These are phyloP conservation scores for Dissostichus mawsoni DNA, from an alignment of 2,113 vertebrate genomes.

Conservation along the genomic window DNA sequence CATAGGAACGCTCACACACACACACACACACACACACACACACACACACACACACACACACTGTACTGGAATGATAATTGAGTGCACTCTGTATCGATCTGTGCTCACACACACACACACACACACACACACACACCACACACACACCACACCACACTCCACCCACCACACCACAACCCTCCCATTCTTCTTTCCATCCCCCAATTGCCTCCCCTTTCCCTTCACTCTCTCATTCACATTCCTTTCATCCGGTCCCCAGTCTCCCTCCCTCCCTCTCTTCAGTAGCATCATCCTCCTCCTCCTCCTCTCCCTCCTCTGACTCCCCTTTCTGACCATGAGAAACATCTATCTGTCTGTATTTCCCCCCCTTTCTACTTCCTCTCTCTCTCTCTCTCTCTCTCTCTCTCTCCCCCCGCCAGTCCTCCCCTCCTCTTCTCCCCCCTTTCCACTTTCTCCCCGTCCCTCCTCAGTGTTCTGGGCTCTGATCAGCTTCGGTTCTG, in stretches of 20 bases:
- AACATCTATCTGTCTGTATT: conserved; percentile 63
- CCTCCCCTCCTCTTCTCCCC: background rate
- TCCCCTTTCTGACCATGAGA: conserved; percentile 67
- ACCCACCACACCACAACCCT: conserved; percentile 25
- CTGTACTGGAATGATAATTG: conserved; percentile 77
- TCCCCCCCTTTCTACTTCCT: conserved; percentile 1
- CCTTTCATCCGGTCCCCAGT: conserved; percentile 60
- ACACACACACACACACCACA: conserved; percentile 30
- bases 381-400: conserved; percentile 15
- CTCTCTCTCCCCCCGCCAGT: conserved; percentile 33
- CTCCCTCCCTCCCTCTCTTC: conserved; percentile 47
- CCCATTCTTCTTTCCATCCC: conserved; percentile 62
- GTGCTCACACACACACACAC: conserved; percentile 11
- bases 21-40: background rate
- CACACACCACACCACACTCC: conserved; percentile 34
- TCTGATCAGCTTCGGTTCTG: conserved; percentile 65
- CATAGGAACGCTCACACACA: conserved; percentile 16
- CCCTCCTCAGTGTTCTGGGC: conserved; percentile 55
- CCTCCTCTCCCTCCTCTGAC: conserved; percentile 27
- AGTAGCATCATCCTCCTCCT: conserved; percentile 28
- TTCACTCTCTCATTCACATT: conserved; percentile 67
- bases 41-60: conserved; percentile 48
- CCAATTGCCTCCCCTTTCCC: conserved; percentile 45
- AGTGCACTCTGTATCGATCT: conserved; percentile 76
- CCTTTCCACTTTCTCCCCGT: conserved; percentile 26